Conservation (phyloP, 2,113 vertebrate genomes). For the Nesogale talazaci region DNA sequence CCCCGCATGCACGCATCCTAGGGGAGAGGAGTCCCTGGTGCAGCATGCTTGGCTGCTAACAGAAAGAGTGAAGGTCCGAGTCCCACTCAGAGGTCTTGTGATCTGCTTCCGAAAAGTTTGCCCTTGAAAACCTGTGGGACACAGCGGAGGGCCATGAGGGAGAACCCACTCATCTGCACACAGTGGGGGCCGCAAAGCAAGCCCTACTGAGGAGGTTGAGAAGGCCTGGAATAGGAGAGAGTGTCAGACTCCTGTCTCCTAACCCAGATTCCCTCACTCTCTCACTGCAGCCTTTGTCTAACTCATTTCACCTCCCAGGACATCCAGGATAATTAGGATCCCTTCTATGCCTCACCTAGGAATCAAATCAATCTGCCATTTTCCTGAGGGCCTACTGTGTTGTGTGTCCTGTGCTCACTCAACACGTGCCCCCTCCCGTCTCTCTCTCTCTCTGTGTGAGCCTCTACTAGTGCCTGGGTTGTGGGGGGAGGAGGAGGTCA, state of each 20-base stretch:
- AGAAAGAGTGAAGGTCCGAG: neutral
- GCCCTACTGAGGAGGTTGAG: rapidly evolving
- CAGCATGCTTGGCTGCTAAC: neutral
- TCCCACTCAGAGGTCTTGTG: neutral
- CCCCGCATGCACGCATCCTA: too few relatives aligned
- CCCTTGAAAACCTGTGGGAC: neutral
- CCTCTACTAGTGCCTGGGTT: neutral
- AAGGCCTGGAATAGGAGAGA: neutral
- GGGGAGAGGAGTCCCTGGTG: too few relatives aligned
- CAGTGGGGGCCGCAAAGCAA: neutral
- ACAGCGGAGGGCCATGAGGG: neutral
- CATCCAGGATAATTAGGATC: rapidly evolving
- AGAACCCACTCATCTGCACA: neutral
- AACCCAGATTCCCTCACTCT: neutral
- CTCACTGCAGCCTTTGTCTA: too few relatives aligned
- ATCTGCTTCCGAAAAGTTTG: neutral
- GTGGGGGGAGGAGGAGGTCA: too few relatives aligned
- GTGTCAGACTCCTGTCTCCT: rapidly evolving
- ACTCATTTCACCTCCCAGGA: neutral
- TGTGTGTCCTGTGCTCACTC: too few relatives aligned
- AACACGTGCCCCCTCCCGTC: neutral
- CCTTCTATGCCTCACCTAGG: neutral
- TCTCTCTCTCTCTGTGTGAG: neutral
- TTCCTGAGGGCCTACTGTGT: neutral
- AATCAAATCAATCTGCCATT: neutral